Evolutionary conservation across 2,888 invertebrate genomes (phyloP).

Genomic region (Papilio demoleus): DNA sequence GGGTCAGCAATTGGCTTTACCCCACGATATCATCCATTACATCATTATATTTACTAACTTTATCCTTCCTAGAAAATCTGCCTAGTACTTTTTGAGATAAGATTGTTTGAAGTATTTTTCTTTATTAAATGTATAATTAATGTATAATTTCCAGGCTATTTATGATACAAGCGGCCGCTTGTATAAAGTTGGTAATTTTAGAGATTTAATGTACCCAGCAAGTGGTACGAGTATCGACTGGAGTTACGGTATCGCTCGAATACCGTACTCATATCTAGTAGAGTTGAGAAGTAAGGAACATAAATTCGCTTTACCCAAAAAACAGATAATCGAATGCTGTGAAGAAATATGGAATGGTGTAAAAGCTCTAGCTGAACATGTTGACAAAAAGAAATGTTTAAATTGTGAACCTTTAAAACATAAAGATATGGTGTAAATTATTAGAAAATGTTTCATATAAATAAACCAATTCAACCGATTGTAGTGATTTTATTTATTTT

Average conservation of each 20-base stretch:
- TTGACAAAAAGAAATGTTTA: slow-evolving; percentile 63
- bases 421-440: slow-evolving; percentile 39
- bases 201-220: slow-evolving; percentile 75
- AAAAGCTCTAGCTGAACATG: slow-evolving; percentile 64
- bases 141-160: slow-evolving; percentile 65
- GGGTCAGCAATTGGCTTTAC: too few species aligned
- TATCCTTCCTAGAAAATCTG: background rate
- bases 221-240: slow-evolving; percentile 77
- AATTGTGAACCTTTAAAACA: slow-evolving; percentile 55
- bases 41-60: too few species aligned
- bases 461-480: slow-evolving; percentile 3
- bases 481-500: background rate
- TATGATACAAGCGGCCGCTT: slow-evolving; percentile 68
- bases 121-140: background rate
- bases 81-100: background rate
- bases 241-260: slow-evolving; percentile 74
- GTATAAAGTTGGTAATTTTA: slow-evolving; percentile 77
- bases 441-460: slow-evolving; percentile 3
- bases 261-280: slow-evolving; percentile 74
- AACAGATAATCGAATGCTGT: slow-evolving; percentile 69
- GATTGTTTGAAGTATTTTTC: background rate
- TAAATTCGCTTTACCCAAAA: slow-evolving; percentile 66
- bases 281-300: slow-evolving; percentile 70
- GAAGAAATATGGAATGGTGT: slow-evolving; percentile 65
- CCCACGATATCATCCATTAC: too few species aligned